Base-by-base conservation (phyloP, 2,888 invertebrate species). In the Cactoblastis cactorum region DNA sequence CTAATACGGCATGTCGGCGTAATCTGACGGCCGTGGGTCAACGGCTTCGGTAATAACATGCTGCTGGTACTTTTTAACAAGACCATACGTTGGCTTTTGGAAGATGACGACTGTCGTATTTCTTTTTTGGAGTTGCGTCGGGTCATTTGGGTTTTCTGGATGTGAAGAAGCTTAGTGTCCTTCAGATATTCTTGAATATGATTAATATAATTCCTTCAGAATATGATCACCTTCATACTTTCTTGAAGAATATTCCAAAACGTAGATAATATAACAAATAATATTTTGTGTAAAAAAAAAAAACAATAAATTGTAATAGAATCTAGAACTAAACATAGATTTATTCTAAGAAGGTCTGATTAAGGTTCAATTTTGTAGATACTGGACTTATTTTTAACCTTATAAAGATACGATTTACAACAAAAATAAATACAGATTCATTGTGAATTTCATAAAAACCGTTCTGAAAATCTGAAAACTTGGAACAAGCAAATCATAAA, bases 1-100 rank as follows among this genome's bases (percentile, higher is more conserved):
- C 46, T 46, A 46, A 46, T 46, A 19, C 24, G 35, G 35, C 46
- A 22, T n/a, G 34, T 35, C 38, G 50, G 45, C 43, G 43, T 43
- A 43, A 43, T 43, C 43, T 43, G 43, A 43, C 43, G 43, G 43
- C 57, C 61, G 43, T 32, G 15, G 71, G 76, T 79, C 76, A 76
- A 67, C 66, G 69, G 64, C 71, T 61, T 61, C 60, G 38, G 64
- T 79, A 72, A 78, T 74, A 65, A 74, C 63, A 61, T 61, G 60
- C 68, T 66, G 70, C 71, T 65, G 39, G 18, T 39, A 49, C 38
- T 49, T 39, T 48, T 49, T 22, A 47, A 46, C 46, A 46, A 22
- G 15, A 47, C 14, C 35, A 19, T 47, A 35, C 35, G 17, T 46
- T 46, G 46, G 46, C 9, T 47, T 35, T 35, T 22, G 34, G 46